A percentile compares a stretch with the other conserved stretches of the same genome.
phyloP scores from a whole-genome alignment of 2,888 invertebrate species.

The Drosophila putrida region DNA sequence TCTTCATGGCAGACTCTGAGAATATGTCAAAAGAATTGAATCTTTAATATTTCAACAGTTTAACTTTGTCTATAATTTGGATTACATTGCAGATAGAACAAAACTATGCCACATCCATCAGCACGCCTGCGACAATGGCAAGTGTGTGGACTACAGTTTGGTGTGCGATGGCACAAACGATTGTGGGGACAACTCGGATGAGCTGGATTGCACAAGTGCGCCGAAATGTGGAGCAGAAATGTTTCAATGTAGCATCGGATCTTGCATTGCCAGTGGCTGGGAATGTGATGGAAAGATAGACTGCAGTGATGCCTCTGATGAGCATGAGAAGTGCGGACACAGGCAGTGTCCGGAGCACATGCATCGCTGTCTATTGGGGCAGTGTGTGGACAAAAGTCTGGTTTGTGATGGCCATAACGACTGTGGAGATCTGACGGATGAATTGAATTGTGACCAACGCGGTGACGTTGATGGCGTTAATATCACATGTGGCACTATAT shows the following conservation, averaged over 20 bases:
- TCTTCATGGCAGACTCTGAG: too few relatives aligned
- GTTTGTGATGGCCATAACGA: slow-evolving; percentile 88
- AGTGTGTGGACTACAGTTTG: slow-evolving; percentile 86
- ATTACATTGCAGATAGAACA: slow-evolving; percentile 56
- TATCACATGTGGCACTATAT: slow-evolving; percentile 85
- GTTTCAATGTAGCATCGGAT: slow-evolving; percentile 89
- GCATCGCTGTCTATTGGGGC: slow-evolving; percentile 86
- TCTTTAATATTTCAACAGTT: too few relatives aligned
- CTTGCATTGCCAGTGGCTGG: slow-evolving; percentile 89
- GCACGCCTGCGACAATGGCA: slow-evolving; percentile 86
- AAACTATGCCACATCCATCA: slow-evolving; percentile 85
- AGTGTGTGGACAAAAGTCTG: slow-evolving; percentile 87
- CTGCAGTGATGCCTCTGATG: slow-evolving; percentile 91
- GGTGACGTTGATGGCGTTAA: slow-evolving; percentile 19
- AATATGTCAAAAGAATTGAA: too few relatives aligned
- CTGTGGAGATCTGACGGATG: slow-evolving; percentile 88
- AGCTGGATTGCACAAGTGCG: slow-evolving; percentile 84
- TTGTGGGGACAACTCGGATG: slow-evolving; percentile 88
- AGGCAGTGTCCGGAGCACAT: slow-evolving; percentile 79
- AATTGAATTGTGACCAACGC: slow-evolving; percentile 84
- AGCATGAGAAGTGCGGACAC: slow-evolving; percentile 87
- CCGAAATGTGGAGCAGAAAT: slow-evolving; percentile 85
- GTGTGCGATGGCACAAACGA: slow-evolving; percentile 87
- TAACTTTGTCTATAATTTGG: neutral
- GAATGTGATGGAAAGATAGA: slow-evolving; percentile 91